Conservation (phyloP, 2,113 vertebrate species). For the Melanerpes aurifrons region DNA sequence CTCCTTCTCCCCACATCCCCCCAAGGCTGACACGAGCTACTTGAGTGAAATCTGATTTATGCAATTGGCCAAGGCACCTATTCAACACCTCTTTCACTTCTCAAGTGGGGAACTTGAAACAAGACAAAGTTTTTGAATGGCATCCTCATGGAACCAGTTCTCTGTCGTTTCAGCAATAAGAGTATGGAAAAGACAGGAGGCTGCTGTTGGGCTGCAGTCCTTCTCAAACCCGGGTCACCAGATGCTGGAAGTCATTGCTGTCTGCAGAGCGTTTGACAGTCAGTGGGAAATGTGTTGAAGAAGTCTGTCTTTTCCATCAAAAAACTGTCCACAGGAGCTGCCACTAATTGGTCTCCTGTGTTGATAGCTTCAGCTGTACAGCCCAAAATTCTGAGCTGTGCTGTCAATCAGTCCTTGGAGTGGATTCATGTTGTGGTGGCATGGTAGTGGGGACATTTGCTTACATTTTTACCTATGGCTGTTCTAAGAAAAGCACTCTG, state of each 20-base stretch:
- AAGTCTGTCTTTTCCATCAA: not conserved
- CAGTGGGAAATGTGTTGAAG: not conserved
- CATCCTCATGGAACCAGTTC: not conserved
- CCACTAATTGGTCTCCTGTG: not conserved
- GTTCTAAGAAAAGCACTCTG: not conserved
- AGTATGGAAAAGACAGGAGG: not conserved
- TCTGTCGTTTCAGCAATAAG: not conserved
- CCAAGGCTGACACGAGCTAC: conserved; percentile 22
- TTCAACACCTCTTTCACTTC: not conserved
- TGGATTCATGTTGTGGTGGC: not conserved
- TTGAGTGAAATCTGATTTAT: conserved; percentile 64
- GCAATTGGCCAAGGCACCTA: not conserved
- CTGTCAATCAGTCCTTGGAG: not conserved
- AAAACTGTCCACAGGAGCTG: not conserved
- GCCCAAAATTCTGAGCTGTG: not conserved
- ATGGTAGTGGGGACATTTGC: not conserved
- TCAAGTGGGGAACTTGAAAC: not conserved
- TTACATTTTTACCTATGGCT: not conserved
- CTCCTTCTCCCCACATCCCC: not conserved
- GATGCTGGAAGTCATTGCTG: not conserved
- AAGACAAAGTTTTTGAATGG: not conserved
- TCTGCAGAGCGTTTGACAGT: not conserved
- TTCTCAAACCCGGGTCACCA: not conserved
- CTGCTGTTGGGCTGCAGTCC: not conserved
- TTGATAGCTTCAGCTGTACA: not conserved